A percentile compares a stretch with the other conserved stretches of the same genome.
Evolutionary conservation across 1,140 invertebrate species (phyloP).

Genomic region (Olivierus martensii): DNA sequence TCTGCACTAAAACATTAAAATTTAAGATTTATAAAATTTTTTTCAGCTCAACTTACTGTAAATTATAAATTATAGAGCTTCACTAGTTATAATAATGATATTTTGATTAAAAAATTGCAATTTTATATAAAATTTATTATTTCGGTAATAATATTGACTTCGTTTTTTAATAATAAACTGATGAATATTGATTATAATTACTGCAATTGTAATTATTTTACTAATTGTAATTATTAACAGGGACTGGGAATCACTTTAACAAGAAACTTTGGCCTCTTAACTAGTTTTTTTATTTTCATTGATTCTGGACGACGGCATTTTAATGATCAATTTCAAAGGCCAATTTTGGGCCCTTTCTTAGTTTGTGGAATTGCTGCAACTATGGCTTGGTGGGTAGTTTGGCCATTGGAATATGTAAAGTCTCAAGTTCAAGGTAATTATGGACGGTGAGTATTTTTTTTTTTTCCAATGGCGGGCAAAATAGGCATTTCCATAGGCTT

Average conservation of each 20-base stretch:
- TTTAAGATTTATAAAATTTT: no score
- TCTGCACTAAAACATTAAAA: no score
- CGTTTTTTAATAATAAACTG: no score
- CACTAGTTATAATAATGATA: no score
- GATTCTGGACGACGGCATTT: neutral
- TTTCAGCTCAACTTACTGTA: no score
- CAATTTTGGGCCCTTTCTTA: constrained; percentile 27
- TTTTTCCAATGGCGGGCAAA: constrained; percentile 3
- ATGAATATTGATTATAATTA: no score
- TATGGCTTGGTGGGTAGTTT: constrained; percentile 29
- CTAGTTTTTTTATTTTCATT: neutral
- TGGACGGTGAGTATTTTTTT: constrained; percentile 19
- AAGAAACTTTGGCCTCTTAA: neutral
- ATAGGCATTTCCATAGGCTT: no score
- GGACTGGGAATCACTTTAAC: neutral
- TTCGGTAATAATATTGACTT: no score
- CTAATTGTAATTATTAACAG: neutral
- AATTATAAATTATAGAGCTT: no score
- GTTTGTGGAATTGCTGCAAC: constrained; percentile 27
- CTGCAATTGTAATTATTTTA: neutral
- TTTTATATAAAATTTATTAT: no score
- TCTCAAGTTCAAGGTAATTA: constrained; percentile 28
- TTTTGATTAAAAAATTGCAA: no score
- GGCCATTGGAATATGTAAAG: constrained; percentile 30
- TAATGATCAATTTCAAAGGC: constrained; percentile 24